A percentile compares a stretch with the other conserved stretches of the same genome.
Conservation (phyloP, 2,113 vertebrate species). For the Mus pahari region DNA sequence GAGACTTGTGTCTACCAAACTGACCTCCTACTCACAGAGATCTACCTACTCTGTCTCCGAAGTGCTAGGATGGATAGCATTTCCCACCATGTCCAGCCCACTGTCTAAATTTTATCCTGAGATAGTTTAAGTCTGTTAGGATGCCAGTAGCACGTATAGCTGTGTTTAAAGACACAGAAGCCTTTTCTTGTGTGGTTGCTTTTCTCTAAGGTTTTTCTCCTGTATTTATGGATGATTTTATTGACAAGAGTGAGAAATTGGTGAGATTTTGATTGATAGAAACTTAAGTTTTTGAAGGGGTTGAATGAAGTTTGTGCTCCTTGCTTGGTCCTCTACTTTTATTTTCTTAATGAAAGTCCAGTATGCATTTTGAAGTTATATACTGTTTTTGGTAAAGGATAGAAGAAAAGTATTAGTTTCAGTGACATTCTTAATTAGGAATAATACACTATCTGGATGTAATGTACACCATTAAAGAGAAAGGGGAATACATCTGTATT, state of each 20-base stretch:
- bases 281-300: slow-evolving; percentile 48
- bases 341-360: slow-evolving; percentile 1
- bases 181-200: neutral
- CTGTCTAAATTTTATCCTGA: slow-evolving; percentile 39
- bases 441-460: neutral
- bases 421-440: neutral
- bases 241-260: slow-evolving; percentile 47
- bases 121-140: slow-evolving; percentile 23
- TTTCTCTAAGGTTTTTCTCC: neutral
- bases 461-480: slow-evolving; percentile 33
- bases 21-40: neutral
- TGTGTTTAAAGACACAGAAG: neutral
- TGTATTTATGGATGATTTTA: neutral
- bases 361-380: neutral
- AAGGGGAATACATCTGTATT: slow-evolving; percentile 20
- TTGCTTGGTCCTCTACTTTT: neutral
- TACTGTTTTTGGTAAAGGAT: slow-evolving; percentile 3
- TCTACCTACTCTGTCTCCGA: neutral
- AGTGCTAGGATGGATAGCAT: neutral
- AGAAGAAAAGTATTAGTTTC: slow-evolving; percentile 23
- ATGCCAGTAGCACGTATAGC: neutral
- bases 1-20: neutral
- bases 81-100: neutral
- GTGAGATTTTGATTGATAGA: slow-evolving; percentile 7
- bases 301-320: neutral